Evolutionary conservation across 35 echinoderm and acorn worm genomes (phyloP), one percentile per base, ranked within the genome.

Genomic region (Holothuria glaberrima): DNA sequence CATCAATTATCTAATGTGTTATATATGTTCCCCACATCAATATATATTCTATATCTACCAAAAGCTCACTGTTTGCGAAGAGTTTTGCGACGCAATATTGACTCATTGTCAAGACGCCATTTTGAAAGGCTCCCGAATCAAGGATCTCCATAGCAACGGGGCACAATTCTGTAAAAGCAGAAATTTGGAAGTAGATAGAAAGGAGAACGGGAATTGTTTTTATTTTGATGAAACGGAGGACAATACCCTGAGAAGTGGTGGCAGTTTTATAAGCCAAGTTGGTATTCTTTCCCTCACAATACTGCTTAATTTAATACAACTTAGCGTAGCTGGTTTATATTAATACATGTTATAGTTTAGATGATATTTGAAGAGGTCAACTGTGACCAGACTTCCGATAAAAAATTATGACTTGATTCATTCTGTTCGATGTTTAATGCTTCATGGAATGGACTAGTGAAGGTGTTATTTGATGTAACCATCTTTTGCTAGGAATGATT

Each of bases 1-100:
- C 61, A 92, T 94, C 3, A 98, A 98, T 44, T 98, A 98, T 84
- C 68, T 98, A 1, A 98, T 98, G 90, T 98, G 95, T 68, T 98
- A 98, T 48, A 98, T 98, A 28, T 98, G 95, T 57, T 90, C 93
- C 20, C 95, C 95, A 14, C 28, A 88, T 65, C 95, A 98, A 46
- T 75, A 82, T 59, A 64, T 68, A n/a, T 98, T 97, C 64, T 94
- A 98, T 63, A 90, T 87, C 3, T 34, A 36, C 13, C 92, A 98
- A 84, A 86, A 82, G 52, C 90, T 98, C 30, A 88, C 82, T 5
- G 93, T 98, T 5, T 98, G 95, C 61, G 87, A 87, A 35, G 92
- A 94, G 29, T 94, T 98, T 60, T 98, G 95, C 38, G 88, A 98
- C 56, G 19, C 26, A 10, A 92, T 98, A 13, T 59, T 90, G 16